phyloP scores from a whole-genome alignment of 2,797 vertebrate genomes.

The Zenarchopterus dispar region DNA sequence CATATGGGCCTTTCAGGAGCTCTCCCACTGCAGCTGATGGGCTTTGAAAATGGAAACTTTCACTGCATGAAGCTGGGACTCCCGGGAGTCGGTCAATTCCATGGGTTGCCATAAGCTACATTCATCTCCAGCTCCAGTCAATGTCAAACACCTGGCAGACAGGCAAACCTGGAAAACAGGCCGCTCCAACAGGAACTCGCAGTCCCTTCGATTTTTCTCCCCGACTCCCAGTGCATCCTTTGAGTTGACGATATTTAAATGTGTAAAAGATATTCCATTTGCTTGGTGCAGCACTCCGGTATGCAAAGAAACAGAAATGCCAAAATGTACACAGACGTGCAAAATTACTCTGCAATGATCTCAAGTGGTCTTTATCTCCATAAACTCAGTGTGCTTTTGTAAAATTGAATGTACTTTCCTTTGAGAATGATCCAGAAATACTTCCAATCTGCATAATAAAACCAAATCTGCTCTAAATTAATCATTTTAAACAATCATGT shows the following conservation, averaged over 20 bases:
- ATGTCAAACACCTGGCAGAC: conserved; percentile 90
- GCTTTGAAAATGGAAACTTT: conserved; percentile 93
- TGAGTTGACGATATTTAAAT: conserved; percentile 82
- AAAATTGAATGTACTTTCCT: conserved; percentile 72
- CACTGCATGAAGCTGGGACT: conserved; percentile 87
- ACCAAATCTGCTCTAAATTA: no score
- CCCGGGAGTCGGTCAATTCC: conserved; percentile 85
- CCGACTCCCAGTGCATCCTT: conserved; percentile 56
- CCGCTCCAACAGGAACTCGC: conserved; percentile 77
- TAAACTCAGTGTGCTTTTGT: conserved; percentile 75
- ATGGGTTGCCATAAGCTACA: conserved; percentile 86
- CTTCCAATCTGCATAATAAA: conserved; percentile 40
- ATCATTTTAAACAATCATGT: no score
- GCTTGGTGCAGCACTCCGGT: conserved; percentile 69
- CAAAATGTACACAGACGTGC: conserved; percentile 28
- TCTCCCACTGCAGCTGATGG: conserved; percentile 83
- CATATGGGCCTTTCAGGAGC: conserved; percentile 83
- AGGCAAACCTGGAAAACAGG: conserved; percentile 84
- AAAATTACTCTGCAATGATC: conserved; percentile 65
- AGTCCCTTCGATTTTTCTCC: conserved; percentile 52
- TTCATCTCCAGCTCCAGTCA: conserved; percentile 87
- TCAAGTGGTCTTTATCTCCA: conserved; percentile 60
- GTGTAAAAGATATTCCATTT: conserved; percentile 76
- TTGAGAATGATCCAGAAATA: conserved; percentile 67
- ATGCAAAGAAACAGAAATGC: conserved; percentile 61